phyloP scores from a whole-genome alignment of 2,113 vertebrate species.

The Triplophysa rosa region DNA sequence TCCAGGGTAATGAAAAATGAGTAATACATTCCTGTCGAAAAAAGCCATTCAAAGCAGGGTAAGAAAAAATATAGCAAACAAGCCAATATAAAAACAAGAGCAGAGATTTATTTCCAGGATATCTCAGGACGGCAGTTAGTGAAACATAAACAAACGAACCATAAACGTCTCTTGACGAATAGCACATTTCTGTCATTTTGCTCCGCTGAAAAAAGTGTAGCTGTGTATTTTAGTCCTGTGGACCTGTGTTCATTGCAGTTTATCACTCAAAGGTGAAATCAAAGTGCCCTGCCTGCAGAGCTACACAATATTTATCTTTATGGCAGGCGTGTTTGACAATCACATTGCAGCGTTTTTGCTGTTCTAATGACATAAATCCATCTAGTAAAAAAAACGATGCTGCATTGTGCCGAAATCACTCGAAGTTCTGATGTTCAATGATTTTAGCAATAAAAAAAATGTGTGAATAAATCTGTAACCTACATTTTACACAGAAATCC shows the following conservation, averaged over 20 bases:
- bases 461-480: too few species aligned
- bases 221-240: slow-evolving; percentile 9
- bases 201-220: background rate
- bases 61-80: slow-evolving; percentile 41
- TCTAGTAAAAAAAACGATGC: background rate
- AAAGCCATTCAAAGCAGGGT: slow-evolving; percentile 32
- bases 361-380: slow-evolving; percentile 13
- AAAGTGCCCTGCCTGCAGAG: background rate
- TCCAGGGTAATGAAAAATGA: slow-evolving; percentile 45
- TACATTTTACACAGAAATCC: too few species aligned
- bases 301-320: slow-evolving; percentile 32
- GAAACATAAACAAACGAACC: slow-evolving; percentile 59
- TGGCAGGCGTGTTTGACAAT: slow-evolving; percentile 19
- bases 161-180: slow-evolving; percentile 59
- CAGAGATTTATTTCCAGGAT: slow-evolving; percentile 58
- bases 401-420: too few species aligned
- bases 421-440: background rate
- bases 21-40: slow-evolving; percentile 23
- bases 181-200: slow-evolving; percentile 3
- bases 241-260: slow-evolving; percentile 7
- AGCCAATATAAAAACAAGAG: slow-evolving; percentile 56
- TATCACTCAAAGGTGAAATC: slow-evolving; percentile 21
- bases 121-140: slow-evolving; percentile 57
- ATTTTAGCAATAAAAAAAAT: too few species aligned
- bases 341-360: too few species aligned